Percentiles rank a stretch among this genome's conserved stretches.
These are phyloP conservation scores for Martes martes DNA, from an alignment of 2,113 vertebrate species.

Conservation along the genomic window DNA sequence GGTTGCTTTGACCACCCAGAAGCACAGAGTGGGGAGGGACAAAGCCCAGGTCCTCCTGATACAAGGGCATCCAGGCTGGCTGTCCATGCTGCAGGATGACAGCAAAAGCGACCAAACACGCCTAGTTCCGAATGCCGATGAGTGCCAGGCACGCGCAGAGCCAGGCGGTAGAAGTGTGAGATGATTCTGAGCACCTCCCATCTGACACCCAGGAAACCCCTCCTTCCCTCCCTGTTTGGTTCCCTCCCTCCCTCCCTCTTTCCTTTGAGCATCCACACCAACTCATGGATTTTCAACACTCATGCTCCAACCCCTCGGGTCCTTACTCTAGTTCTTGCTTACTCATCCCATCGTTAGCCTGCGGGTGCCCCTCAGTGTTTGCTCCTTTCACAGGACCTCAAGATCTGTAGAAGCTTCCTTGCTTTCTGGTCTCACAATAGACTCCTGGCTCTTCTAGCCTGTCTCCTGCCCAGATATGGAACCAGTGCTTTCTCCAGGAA, in stretches of 20 bases:
- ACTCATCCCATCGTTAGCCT: not conserved
- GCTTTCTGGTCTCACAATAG: not conserved
- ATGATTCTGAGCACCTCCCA: not conserved
- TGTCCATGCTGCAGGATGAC: not conserved
- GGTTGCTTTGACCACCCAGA: not conserved
- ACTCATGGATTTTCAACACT: not conserved
- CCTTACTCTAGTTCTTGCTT: not conserved
- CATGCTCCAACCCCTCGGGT: accelerated
- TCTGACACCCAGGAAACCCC: not conserved
- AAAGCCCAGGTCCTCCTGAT: not conserved
- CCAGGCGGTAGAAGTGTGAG: no score
- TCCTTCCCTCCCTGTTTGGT: not conserved
- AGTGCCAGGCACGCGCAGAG: not conserved
- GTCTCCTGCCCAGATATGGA: not conserved
- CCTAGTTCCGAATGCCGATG: not conserved
- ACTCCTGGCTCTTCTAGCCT: not conserved
- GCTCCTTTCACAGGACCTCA: not conserved
- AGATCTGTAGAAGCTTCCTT: not conserved
- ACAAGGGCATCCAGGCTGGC: not conserved
- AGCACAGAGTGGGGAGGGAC: not conserved
- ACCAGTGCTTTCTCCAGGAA: not conserved
- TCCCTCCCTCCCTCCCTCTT: not conserved
- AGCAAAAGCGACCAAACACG: not conserved
- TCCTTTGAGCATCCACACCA: not conserved
- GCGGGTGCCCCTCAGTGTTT: not conserved